Evolutionary conservation across 2,888 invertebrate species (phyloP).

Genomic region (Orthonevra nobilis): DNA sequence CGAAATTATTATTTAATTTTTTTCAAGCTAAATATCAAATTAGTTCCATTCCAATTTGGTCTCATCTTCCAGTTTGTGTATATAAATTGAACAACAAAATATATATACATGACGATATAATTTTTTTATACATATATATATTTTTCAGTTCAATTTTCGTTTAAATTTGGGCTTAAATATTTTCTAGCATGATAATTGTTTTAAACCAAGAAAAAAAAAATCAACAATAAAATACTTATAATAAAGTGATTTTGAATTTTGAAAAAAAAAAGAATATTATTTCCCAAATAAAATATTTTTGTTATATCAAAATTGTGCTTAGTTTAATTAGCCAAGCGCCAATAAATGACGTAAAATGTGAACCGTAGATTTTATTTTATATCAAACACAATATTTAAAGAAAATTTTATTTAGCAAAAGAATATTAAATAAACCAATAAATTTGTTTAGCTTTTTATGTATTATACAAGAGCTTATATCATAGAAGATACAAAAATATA

Average conservation of each 20-base stretch:
- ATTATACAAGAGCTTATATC: conserved; percentile 63
- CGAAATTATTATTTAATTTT: conserved; percentile 12
- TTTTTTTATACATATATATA: no score
- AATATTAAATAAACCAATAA: conserved; percentile 9
- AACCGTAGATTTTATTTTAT: conserved; percentile 52
- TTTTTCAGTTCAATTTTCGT: conserved; percentile 54
- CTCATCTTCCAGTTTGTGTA: conserved; percentile 63
- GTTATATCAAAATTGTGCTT: conserved; percentile 46
- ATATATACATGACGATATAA: conserved; percentile 46
- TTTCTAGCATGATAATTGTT: conserved; percentile 73
- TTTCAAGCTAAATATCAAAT: not conserved
- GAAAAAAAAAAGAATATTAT: conserved; percentile 17
- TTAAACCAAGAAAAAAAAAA: conserved; percentile 46
- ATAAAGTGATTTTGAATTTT: conserved; percentile 30
- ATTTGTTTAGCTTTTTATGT: conserved; percentile 61
- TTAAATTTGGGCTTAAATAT: conserved; percentile 71
- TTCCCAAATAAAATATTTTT: conserved; percentile 29
- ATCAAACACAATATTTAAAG: conserved; percentile 28
- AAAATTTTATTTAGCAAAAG: conserved; percentile 38
- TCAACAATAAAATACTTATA: conserved; percentile 5
- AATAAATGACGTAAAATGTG: conserved; percentile 50
- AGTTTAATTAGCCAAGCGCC: conserved; percentile 53
- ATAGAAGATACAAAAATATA: conserved; percentile 29
- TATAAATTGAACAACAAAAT: no score
- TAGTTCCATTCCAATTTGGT: no score